phyloP scores from a whole-genome alignment of 2,888 invertebrate genomes.

The Liodrosophila aerea region DNA sequence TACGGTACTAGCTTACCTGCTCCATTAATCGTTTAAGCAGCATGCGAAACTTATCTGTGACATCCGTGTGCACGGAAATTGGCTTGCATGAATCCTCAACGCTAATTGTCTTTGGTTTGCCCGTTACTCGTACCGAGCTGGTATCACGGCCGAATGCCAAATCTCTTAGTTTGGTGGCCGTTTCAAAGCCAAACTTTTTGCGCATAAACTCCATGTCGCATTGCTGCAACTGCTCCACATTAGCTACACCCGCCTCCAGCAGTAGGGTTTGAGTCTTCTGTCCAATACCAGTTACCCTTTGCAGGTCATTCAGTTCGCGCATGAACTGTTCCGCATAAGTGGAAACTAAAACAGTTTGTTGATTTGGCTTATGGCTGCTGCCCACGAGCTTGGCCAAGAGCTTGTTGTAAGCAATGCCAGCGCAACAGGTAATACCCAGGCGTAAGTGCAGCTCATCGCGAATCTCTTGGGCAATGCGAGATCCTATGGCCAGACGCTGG shows the following conservation, averaged over 20 bases:
- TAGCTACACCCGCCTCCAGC: conserved; percentile 86
- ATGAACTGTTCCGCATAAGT: conserved; percentile 87
- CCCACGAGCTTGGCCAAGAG: conserved; percentile 90
- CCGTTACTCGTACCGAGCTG: conserved; percentile 88
- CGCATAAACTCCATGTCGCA: conserved; percentile 85
- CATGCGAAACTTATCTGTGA: conserved; percentile 88
- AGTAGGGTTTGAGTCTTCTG: conserved; percentile 87
- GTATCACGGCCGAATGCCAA: conserved; percentile 90
- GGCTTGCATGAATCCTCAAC: conserved; percentile 90
- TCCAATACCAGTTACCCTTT: conserved; percentile 90
- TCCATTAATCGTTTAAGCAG: conserved; percentile 88
- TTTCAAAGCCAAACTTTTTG: conserved; percentile 87
- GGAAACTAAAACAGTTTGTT: conserved; percentile 91
- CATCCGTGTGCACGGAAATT: conserved; percentile 88
- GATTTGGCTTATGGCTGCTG: conserved; percentile 89
- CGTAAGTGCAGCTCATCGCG: conserved; percentile 87
- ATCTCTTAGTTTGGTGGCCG: conserved; percentile 87
- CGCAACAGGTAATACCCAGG: conserved; percentile 90
- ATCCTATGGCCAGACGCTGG: conserved; percentile 87
- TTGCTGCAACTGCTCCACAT: conserved; percentile 87
- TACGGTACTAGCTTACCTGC: no score
- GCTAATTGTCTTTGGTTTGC: conserved; percentile 90
- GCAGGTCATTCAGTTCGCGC: conserved; percentile 85
- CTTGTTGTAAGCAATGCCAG: conserved; percentile 93
- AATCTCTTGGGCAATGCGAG: conserved; percentile 90